A percentile compares a stretch with the other conserved stretches of the same genome.
phyloP scores from a whole-genome alignment of 2,113 vertebrate species.

The Abramis brama region DNA sequence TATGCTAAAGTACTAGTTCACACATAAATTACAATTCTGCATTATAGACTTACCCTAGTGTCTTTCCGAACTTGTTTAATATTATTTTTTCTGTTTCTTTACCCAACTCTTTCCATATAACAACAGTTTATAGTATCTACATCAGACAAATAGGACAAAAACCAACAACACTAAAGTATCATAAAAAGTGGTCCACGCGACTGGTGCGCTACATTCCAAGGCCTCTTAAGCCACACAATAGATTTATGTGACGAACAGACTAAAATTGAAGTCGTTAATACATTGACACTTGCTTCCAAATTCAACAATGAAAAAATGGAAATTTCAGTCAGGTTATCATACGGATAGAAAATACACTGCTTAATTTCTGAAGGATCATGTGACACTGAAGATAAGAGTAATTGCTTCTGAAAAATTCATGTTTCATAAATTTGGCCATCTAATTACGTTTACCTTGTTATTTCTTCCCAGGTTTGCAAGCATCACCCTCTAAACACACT shows the following conservation, averaged over 20 bases:
- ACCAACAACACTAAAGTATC: background rate
- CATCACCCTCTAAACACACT: slow-evolving; percentile 95
- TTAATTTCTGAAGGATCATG: no score
- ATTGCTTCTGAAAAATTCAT: no score
- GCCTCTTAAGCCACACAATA: background rate
- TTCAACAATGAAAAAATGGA: background rate
- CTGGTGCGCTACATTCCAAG: background rate
- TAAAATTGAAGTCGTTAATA: background rate
- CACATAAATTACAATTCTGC: background rate
- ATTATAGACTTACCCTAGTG: background rate
- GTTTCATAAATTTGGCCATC: no score
- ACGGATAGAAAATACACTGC: no score
- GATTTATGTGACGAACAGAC: slow-evolving; percentile 5
- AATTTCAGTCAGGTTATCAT: background rate
- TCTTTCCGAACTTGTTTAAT: background rate
- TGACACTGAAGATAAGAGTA: no score
- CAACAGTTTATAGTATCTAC: background rate
- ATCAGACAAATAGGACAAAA: background rate
- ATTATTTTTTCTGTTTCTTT: background rate
- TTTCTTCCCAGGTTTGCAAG: slow-evolving; percentile 85
- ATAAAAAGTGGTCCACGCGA: background rate
- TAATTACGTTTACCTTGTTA: slow-evolving; percentile 13
- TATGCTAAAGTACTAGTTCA: background rate
- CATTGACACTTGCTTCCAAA: background rate
- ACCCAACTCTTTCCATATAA: background rate